phyloP scores from a whole-genome alignment of 2,797 vertebrate species.

The Petrocephalus sullivani region DNA sequence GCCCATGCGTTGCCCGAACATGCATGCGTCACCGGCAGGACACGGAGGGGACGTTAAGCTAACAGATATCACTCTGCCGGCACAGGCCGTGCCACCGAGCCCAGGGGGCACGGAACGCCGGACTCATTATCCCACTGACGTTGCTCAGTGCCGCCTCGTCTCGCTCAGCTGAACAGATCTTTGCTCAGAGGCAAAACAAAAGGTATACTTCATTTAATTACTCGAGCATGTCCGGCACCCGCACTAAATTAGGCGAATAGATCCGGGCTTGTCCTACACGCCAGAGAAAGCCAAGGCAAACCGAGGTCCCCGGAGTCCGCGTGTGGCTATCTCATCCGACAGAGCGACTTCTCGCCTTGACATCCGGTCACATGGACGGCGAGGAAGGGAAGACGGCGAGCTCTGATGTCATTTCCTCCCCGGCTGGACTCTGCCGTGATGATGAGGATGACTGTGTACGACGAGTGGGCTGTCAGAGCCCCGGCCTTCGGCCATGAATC shows the following conservation, averaged over 20 bases:
- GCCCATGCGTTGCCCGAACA: constrained; percentile 27
- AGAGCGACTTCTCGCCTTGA: background rate
- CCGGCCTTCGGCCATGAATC: background rate
- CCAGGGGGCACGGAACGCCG: background rate
- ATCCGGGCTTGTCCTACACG: background rate
- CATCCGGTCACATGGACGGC: background rate
- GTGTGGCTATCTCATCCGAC: background rate
- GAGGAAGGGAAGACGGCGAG: background rate
- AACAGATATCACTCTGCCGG: background rate
- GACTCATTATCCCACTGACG: background rate
- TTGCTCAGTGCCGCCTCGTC: background rate
- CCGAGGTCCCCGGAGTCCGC: background rate
- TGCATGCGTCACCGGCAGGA: constrained; percentile 15
- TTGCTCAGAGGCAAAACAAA: background rate
- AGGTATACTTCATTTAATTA: background rate
- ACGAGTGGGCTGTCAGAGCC: background rate
- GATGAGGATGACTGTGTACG: background rate
- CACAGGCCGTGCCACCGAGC: background rate
- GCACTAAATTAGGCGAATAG: background rate
- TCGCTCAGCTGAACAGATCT: background rate
- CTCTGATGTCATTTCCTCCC: background rate
- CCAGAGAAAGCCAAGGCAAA: background rate
- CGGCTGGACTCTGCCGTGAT: background rate
- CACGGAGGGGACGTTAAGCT: background rate
- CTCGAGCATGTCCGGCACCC: background rate